Evolutionary conservation across 1,140 invertebrate genomes (phyloP), one percentile per base, ranked within the genome.

Genomic region (Hyphantria cunea): DNA sequence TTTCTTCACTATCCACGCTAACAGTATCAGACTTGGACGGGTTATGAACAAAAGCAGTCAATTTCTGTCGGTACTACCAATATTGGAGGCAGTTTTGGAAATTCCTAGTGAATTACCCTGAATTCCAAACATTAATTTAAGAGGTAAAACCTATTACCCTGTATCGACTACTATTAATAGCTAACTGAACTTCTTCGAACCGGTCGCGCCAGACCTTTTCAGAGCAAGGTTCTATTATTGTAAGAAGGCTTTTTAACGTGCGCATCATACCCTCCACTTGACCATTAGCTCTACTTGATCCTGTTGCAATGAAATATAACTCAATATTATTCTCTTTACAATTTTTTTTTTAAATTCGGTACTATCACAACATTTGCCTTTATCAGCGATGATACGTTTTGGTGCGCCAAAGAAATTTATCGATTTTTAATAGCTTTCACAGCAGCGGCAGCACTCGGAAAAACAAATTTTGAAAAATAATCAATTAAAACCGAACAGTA

Each of bases 241-340:
- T 41, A n/a, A 53, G 51, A 0, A 53, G 10, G 8, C 34, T 25
- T n/a, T 72, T 68, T 0, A 72, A 31, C 0, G 66, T 68, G 2
- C 58, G 68, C 63, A 65, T 70, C 4, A 65, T 49, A 6, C 59
- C 37, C 15, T 67, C 59, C 0, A 67, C 65, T 17, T 62, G 65
- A 3, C 68, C 68, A 10, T 70, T 65, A 9, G 68, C 63, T 44
- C 68, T 70, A 45, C 52, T 45, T 2, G 58, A 47, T 0, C 68
- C 68, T 0, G 63, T 62, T 11, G 68, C 67, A n/a, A n/a, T n/a
- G n/a, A n/a, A n/a, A n/a, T n/a, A n/a, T n/a, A n/a, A n/a, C 11
- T 64, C 56, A 14, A 69, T 69, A 12, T 60, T 60, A 17, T 69
- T 32, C 2, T 62, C 45, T 0, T n/a, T 11, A 58, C 67, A 64